Conservation (phyloP, 2,888 invertebrate genomes). For the Phyllotreta striolata region DNA sequence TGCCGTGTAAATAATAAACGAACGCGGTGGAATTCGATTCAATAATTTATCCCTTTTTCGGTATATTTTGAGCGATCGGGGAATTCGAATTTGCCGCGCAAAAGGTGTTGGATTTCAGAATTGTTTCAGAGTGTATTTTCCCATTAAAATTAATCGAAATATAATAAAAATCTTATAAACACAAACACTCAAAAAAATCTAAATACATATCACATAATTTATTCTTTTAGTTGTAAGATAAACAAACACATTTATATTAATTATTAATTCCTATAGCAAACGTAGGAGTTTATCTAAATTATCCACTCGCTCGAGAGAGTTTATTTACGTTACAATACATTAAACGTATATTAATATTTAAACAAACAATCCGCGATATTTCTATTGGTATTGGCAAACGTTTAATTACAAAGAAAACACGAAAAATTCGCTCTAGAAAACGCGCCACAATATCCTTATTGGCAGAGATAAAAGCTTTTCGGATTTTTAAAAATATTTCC, state of each 20-base stretch:
- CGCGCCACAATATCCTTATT: conserved; percentile 9
- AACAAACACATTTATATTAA: too few species aligned
- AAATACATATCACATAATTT: too few species aligned
- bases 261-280: too few species aligned
- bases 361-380: not conserved
- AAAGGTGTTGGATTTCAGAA: conserved; percentile 4
- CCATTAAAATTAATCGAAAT: conserved; percentile 8
- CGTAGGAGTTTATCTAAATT: too few species aligned
- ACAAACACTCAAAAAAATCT: too few species aligned
- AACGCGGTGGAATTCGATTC: too few species aligned
- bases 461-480: conserved; percentile 1
- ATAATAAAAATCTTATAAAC: conserved; percentile 3
- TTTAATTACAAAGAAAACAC: not conserved
- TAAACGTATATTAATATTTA: too few species aligned
- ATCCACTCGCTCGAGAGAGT: too few species aligned
- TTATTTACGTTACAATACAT: too few species aligned
- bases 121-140: conserved; percentile 2
- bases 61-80: not conserved
- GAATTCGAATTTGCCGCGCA: not conserved
- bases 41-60: not conserved
- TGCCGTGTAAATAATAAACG: too few species aligned
- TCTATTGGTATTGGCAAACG: not conserved
- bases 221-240: too few species aligned
- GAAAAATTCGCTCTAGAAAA: conserved; percentile 4
- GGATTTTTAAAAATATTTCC: conserved; percentile 9